phyloP scores from a whole-genome alignment of 2,797 vertebrate genomes.

The Myiotriccus ornatus region DNA sequence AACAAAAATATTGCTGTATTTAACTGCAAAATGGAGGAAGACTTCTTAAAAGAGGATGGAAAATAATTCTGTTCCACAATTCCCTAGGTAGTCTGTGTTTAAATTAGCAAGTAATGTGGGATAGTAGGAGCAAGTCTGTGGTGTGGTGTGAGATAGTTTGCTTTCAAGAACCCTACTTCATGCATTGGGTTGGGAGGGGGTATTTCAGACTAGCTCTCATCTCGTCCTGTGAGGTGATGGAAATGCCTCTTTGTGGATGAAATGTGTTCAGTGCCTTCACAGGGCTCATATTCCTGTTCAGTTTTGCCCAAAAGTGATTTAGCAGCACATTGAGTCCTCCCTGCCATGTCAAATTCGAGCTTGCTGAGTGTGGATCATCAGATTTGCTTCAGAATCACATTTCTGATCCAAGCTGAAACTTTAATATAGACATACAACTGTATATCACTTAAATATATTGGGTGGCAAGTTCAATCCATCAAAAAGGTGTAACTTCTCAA shows the following conservation, averaged over 20 bases:
- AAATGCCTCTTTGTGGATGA: neutral
- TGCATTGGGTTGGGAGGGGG: accelerated
- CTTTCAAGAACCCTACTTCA: neutral
- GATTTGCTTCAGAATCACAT: neutral
- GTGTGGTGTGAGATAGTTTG: neutral
- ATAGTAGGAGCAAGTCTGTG: neutral
- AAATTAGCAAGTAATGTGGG: neutral
- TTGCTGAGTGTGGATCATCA: neutral
- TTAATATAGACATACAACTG: neutral
- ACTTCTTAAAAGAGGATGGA: neutral
- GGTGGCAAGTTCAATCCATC: neutral
- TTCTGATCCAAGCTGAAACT: neutral
- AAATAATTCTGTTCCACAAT: neutral
- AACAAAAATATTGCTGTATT: neutral
- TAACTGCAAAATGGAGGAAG: neutral
- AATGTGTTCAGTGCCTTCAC: accelerated
- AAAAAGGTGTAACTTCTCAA: neutral
- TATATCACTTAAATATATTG: neutral
- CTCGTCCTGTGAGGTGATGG: neutral
- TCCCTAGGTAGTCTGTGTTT: neutral
- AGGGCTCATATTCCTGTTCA: neutral
- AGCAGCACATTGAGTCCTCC: neutral
- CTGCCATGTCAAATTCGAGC: accelerated
- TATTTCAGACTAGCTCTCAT: neutral
- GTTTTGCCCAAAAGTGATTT: neutral